Percentiles rank a stretch among this genome's conserved stretches.
Conservation (phyloP, 2,113 vertebrate genomes). For the Amphilophus citrinellus region DNA sequence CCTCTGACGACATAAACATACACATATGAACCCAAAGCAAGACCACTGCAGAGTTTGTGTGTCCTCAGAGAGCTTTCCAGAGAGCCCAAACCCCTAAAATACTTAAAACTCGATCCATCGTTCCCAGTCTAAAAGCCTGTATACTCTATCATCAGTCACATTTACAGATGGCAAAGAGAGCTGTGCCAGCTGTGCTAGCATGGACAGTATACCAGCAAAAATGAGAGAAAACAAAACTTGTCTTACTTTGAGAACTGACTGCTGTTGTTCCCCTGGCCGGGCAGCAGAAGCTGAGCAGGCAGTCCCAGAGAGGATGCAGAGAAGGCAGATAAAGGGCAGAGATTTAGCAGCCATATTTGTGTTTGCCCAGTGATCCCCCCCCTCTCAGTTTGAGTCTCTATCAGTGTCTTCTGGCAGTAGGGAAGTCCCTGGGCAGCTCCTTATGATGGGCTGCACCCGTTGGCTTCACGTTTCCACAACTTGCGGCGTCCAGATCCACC, state of each 20-base stretch:
- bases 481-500: conserved; percentile 68
- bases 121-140: not conserved
- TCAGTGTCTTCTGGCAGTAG: conserved; percentile 53
- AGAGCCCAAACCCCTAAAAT: not conserved
- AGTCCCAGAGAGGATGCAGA: conserved; percentile 70
- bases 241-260: conserved; percentile 68
- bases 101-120: not conserved
- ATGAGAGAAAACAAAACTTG: not conserved
- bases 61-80: not conserved
- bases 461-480: conserved; percentile 54
- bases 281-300: conserved; percentile 41
- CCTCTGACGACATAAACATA: conserved; percentile 41
- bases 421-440: conserved; percentile 49
- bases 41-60: not conserved
- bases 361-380: conserved; percentile 33
- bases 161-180: not conserved
- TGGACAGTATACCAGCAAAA: not conserved
- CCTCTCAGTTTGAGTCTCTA: conserved; percentile 25
- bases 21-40: conserved; percentile 9
- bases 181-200: not conserved
- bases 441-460: conserved; percentile 37
- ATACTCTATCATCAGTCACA: not conserved
- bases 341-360: conserved; percentile 71
- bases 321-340: conserved; percentile 63
- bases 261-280: conserved; percentile 62